Evolutionary conservation across 2,888 invertebrate species (phyloP).

Genomic region (Megalurothrips usitatus): DNA sequence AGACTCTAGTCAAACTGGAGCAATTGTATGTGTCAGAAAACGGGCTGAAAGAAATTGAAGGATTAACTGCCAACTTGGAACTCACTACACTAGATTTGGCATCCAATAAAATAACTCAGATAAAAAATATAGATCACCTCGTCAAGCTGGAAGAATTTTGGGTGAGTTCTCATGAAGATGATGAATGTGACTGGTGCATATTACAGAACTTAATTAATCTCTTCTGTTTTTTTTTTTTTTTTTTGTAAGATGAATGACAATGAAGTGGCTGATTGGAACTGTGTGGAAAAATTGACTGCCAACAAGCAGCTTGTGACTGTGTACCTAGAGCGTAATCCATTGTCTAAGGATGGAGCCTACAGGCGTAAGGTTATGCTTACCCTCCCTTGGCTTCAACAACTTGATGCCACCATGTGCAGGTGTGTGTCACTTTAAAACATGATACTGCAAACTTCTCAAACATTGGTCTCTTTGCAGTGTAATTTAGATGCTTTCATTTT

Average conservation of each 20-base stretch:
- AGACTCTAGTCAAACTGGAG: slow-evolving; percentile 65
- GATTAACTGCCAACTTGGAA: slow-evolving; percentile 50
- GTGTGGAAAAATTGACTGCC: slow-evolving; percentile 65
- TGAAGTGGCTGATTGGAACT: slow-evolving; percentile 76
- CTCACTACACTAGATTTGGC: slow-evolving; percentile 88
- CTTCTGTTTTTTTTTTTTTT: slow-evolving; percentile 32
- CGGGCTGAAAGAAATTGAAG: neutral
- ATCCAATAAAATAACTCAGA: slow-evolving; percentile 72
- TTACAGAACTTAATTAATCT: neutral
- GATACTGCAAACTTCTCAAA: no score
- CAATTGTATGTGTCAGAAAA: slow-evolving; percentile 85
- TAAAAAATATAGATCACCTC: slow-evolving; percentile 75
- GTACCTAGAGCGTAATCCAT: slow-evolving; percentile 90
- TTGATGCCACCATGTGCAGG: slow-evolving; percentile 91
- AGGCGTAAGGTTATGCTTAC: slow-evolving; percentile 84
- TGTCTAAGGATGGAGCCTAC: slow-evolving; percentile 79
- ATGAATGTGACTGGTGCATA: neutral
- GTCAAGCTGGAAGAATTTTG: slow-evolving; percentile 86
- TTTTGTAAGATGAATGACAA: slow-evolving; percentile 82
- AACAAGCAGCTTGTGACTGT: slow-evolving; percentile 66
- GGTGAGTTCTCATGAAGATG: slow-evolving; percentile 55
- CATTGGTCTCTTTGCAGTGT: no score
- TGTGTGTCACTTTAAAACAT: slow-evolving; percentile 41
- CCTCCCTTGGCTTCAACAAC: slow-evolving; percentile 81
- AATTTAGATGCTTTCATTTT: no score